These are phyloP conservation scores for Steatocranus sp. DNA, from an alignment of 2,797 vertebrate genomes.

Conservation along the genomic window DNA sequence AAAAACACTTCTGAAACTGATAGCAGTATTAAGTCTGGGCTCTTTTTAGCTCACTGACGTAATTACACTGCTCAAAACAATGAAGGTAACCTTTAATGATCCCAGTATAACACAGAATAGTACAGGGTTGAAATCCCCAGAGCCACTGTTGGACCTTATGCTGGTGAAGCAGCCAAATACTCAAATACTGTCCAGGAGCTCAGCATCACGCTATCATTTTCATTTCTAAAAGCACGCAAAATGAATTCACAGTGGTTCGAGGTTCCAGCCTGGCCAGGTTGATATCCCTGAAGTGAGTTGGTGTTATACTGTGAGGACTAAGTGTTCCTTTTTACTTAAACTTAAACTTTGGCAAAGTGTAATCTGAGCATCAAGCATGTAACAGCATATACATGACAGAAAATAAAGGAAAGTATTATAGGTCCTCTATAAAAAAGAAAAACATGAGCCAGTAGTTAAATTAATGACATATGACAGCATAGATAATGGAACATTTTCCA, in stretches of 20 bases:
- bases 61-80: background rate
- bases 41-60: background rate
- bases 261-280: background rate
- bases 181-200: background rate
- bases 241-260: background rate
- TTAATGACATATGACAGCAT: background rate
- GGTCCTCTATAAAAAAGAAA: background rate
- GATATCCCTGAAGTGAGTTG: background rate
- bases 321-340: background rate
- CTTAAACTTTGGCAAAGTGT: background rate
- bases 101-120: background rate
- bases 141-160: background rate
- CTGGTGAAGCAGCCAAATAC: background rate
- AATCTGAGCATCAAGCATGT: background rate
- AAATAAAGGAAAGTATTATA: background rate
- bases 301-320: background rate
- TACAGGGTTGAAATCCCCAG: background rate
- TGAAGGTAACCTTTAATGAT: background rate
- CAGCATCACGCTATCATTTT: background rate
- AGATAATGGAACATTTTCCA: conserved; percentile 50
- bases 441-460: background rate
- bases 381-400: background rate
- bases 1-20: background rate
- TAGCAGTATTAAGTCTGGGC: background rate
- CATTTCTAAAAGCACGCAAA: background rate